Base-by-base conservation (phyloP, 2,888 invertebrate genomes). In the Drosophila putrida region DNA sequence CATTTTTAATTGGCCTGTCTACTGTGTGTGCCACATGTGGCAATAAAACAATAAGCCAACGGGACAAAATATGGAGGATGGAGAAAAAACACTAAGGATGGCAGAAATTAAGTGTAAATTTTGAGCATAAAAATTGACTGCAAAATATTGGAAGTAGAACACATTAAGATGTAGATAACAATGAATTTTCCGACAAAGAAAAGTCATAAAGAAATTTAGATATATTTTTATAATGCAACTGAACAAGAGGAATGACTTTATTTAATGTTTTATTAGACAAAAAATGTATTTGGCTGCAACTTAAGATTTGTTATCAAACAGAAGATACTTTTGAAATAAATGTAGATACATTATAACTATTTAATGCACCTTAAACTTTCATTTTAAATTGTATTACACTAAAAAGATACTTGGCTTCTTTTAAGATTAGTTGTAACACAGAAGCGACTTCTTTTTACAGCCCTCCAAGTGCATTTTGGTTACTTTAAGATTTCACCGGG, bases 1-100 rank as follows among this genome's bases (percentile, higher is more conserved):
- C 25, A 9, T 63, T 74, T 58, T 74, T 57, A 74, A 73, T 73
- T 73, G 72, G 63, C 55, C 73, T 4, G 49, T 53, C 53, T 49
- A 38, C n/a, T n/a, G n/a, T n/a, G n/a, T 47, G 64, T 57, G 70
- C 67, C 20, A 51, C 36, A 67, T 55, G 43, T 39, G 54, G 51
- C 33, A 31, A 73, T 73, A 73, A 67, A 66, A 35, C 36, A 43
- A 55, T 55, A 10, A 25, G 8, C 8, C 39, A 54, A 20, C 39
- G 13, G 41, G 27, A 46, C 20, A 64, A 36, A 31, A 33, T n/a
- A n/a, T n/a, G n/a, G n/a, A 20, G 11, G 13, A 10, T 27, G 8
- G 4, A 6, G 8, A 31, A 13, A 15, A 54, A 43, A 41, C 33
- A 6, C 25, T 25, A 43, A 43, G 54, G 36, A 36, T 25, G n/a